Percentiles rank a stretch among this genome's conserved stretches.
phyloP scores from a whole-genome alignment of 1,140 invertebrate species.

The Goniozus legneri region DNA sequence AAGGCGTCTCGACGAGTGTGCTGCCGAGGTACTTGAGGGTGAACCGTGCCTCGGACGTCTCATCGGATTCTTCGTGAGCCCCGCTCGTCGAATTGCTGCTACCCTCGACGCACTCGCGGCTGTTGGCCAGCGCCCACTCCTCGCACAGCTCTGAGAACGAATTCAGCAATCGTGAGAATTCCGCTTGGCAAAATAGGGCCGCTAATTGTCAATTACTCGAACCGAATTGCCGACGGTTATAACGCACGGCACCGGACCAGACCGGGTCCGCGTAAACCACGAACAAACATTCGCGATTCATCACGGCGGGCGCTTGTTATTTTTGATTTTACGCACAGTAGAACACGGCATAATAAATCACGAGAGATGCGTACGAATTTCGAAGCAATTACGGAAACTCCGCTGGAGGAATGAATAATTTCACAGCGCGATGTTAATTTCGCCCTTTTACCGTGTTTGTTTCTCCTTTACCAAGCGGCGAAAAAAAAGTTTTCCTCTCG shows the following conservation, averaged over 20 bases:
- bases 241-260: not conserved
- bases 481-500: too few species aligned
- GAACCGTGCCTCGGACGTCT: slow-evolving; percentile 59
- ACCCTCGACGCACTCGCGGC: slow-evolving; percentile 60
- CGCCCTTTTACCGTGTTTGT: too few species aligned
- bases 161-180: slow-evolving; percentile 1
- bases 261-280: not conserved
- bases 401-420: too few species aligned
- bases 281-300: not conserved
- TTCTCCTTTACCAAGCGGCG: too few species aligned
- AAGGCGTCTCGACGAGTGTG: slow-evolving; percentile 64
- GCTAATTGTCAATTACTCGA: not conserved
- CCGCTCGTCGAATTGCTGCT: slow-evolving; percentile 51
- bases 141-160: slow-evolving; percentile 69
- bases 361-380: too few species aligned
- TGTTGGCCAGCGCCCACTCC: slow-evolving; percentile 69
- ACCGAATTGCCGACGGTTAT: not conserved
- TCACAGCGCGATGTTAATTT: too few species aligned
- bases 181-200: not conserved
- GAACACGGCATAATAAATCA: too few species aligned
- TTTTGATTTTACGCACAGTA: not conserved
- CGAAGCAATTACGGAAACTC: too few species aligned
- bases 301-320: not conserved
- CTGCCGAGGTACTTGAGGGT: slow-evolving; percentile 72
- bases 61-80: slow-evolving; percentile 56